Base-by-base conservation (phyloP, 2,888 invertebrate species). In the Dryococelus australis region DNA sequence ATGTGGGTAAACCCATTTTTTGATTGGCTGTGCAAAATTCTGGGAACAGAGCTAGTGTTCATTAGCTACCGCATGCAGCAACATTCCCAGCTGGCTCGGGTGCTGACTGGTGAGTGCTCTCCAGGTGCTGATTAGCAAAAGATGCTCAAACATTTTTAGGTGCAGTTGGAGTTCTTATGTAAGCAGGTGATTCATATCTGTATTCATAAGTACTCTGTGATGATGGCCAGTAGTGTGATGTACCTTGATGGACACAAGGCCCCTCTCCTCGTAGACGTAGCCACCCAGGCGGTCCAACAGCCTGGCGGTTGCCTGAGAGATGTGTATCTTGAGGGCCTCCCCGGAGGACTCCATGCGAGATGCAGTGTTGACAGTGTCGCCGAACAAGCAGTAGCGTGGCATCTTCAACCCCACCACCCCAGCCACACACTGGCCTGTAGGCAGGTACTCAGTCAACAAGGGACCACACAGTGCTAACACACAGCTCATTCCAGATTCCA, bases 331-430 rank as follows among this genome's bases (percentile, higher is more conserved):
- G 90, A 96, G 95, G 0, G 96, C 95, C 90, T 96, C 95, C 0
- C 96, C 96, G 3, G 95, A 95, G 86, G 96, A 95, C 91, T 97
- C 96, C 96, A 97, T 97, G 65, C 97, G 92, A 0, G 96, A 96
- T 0, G 97, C 97, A 0, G 96, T 96, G 91, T 97, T 97, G 0
- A 97, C 97, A 0, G 97, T 97, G 91, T 97, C 97, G 0, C 97
- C 97, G 91, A 97, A 97, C 0, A 97, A 93, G 90, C 97, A 97
- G 92, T 97, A 97, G 9, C 97, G 93, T 0, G 97, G 97, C 97
- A 97, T 97, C 92, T 96, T 96, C 51, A 96, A 93, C 0, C 97
- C 97, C 0, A 97, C 97, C 10, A 97, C 97, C 1, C 97, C 97
- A 0, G 97, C 97, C 0, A 96, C 96, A 91, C 96, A 96, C 87